phyloP scores from a whole-genome alignment of 2,888 invertebrate species.

The Nudaria mundana region DNA sequence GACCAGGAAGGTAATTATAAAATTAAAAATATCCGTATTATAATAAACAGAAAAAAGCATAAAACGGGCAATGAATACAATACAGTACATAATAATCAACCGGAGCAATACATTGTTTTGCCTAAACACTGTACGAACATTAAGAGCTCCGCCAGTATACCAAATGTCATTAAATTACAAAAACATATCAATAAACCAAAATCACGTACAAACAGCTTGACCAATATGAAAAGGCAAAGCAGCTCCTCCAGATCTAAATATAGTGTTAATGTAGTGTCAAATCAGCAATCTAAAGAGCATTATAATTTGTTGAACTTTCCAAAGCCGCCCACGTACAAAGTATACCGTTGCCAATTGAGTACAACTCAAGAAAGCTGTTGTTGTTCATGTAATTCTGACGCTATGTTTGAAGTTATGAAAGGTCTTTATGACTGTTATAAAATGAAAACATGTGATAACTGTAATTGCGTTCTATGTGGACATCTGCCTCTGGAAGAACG shows the following conservation, averaged over 20 bases:
- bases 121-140: not conserved
- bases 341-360: slow-evolving; percentile 3
- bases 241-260: not conserved
- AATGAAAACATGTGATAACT: slow-evolving; percentile 40
- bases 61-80: not conserved
- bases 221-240: not conserved
- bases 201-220: not conserved
- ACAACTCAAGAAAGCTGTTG: slow-evolving; percentile 4
- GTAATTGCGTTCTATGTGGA: slow-evolving; percentile 2
- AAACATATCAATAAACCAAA: not conserved
- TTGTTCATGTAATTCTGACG: slow-evolving; percentile 59
- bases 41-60: not conserved
- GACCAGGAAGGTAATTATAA: too few species aligned
- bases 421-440: slow-evolving; percentile 61
- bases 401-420: slow-evolving; percentile 64
- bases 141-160: not conserved
- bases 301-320: not conserved
- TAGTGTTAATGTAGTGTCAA: not conserved
- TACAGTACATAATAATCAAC: not conserved
- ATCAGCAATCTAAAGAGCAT: not conserved
- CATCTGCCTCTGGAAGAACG: slow-evolving; percentile 1
- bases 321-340: not conserved
- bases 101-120: not conserved
- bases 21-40: not conserved
- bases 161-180: not conserved